phyloP scores from a whole-genome alignment of 2,888 invertebrate genomes.

The Drosophila testacea region DNA sequence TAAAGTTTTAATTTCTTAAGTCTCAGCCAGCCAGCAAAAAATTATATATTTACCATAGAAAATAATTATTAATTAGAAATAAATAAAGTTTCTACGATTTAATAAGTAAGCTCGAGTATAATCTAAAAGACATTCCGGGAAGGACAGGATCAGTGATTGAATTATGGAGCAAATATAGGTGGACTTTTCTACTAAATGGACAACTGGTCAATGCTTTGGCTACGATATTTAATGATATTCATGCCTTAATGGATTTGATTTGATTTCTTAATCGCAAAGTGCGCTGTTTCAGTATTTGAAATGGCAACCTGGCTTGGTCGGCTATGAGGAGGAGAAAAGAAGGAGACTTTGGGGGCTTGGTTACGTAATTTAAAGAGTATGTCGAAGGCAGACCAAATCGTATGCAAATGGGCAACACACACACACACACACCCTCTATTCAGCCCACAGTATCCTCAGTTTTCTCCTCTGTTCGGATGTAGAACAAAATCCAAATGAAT shows the following conservation, averaged over 20 bases:
- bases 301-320: not conserved
- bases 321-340: no score
- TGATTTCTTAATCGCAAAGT: constrained; percentile 22
- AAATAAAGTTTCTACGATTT: not conserved
- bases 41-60: no score
- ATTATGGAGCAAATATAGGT: not conserved
- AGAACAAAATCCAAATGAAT: constrained; percentile 48
- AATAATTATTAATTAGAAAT: no score
- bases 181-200: not conserved
- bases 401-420: constrained; percentile 44
- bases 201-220: not conserved
- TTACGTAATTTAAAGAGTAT: constrained; percentile 17
- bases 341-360: not conserved
- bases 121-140: not conserved
- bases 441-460: not conserved
- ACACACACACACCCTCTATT: not conserved
- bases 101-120: not conserved
- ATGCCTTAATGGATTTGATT: constrained; percentile 17
- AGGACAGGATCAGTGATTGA: not conserved
- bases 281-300: not conserved
- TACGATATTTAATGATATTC: constrained; percentile 4
- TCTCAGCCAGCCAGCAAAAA: no score
- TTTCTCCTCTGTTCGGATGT: constrained; percentile 23
- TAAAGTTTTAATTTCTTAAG: no score
- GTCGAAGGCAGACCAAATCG: constrained; percentile 16